Evolutionary conservation across 2,113 vertebrate species (phyloP).

Genomic region (Anguilla japonica): DNA sequence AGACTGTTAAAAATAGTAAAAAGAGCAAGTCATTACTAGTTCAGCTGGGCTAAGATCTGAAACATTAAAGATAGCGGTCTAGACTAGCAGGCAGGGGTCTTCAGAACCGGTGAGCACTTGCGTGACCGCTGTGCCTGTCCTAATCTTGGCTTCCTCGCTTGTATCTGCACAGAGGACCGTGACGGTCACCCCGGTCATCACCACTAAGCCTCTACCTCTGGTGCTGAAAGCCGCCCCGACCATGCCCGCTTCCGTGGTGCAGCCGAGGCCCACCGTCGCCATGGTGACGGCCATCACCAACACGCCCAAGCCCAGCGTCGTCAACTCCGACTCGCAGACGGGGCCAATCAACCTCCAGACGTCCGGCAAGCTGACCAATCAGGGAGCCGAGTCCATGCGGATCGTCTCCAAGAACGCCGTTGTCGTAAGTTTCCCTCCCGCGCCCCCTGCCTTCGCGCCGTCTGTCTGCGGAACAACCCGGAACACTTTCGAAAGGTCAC

Average conservation of each 20-base stretch:
- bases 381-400: slow-evolving; percentile 83
- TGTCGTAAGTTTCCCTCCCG: slow-evolving; percentile 46
- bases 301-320: slow-evolving; percentile 79
- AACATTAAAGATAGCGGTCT: not conserved
- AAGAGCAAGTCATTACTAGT: too few species aligned
- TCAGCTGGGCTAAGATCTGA: not conserved
- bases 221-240: slow-evolving; percentile 87
- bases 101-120: not conserved
- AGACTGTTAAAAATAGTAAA: not conserved
- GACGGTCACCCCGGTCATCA: slow-evolving; percentile 84
- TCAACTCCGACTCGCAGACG: slow-evolving; percentile 78
- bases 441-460: not conserved
- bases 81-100: not conserved
- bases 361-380: slow-evolving; percentile 80
- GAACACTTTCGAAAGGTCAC: not conserved
- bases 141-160: not conserved
- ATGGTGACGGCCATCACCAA: slow-evolving; percentile 87
- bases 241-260: slow-evolving; percentile 84
- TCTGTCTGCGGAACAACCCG: not conserved
- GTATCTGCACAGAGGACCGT: slow-evolving; percentile 78
- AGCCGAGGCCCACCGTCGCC: slow-evolving; percentile 85
- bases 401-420: slow-evolving; percentile 89
- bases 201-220: slow-evolving; percentile 92
- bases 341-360: slow-evolving; percentile 84
- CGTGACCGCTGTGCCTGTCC: not conserved